These are phyloP conservation scores for Muntiacus muntjak DNA, from an alignment of 2,113 vertebrate species.

Conservation along the genomic window DNA sequence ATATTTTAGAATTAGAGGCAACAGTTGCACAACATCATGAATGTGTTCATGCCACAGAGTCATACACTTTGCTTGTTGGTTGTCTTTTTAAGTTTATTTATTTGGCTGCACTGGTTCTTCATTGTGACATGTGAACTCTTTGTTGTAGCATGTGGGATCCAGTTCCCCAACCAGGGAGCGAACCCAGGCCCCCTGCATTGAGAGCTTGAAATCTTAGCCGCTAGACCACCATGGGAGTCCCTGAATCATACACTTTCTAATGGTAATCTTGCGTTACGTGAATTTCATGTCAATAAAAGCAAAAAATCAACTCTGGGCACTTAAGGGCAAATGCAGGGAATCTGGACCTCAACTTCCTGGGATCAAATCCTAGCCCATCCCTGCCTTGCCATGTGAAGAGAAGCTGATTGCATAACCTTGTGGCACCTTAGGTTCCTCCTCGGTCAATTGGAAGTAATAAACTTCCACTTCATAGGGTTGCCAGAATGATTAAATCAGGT, in stretches of 20 bases:
- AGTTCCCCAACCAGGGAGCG: background rate
- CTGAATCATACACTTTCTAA: background rate
- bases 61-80: background rate
- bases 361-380: background rate
- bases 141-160: background rate
- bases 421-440: background rate
- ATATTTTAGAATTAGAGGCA: background rate
- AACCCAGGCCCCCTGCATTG: background rate
- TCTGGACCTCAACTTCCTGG: background rate
- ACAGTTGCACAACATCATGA: background rate
- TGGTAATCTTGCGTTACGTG: background rate
- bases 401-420: background rate
- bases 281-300: background rate
- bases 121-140: background rate
- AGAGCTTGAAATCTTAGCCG: background rate
- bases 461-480: background rate
- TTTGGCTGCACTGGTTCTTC: background rate
- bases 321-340: background rate
- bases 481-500: background rate
- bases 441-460: background rate
- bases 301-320: background rate
- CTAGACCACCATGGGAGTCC: background rate
- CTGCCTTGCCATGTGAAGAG: background rate
- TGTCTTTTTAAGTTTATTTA: background rate
- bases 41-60: background rate